A percentile compares a stretch with the other conserved stretches of the same genome.
Evolutionary conservation across 2,113 vertebrate genomes (phyloP).

Genomic region (Heptranchias perlo): DNA sequence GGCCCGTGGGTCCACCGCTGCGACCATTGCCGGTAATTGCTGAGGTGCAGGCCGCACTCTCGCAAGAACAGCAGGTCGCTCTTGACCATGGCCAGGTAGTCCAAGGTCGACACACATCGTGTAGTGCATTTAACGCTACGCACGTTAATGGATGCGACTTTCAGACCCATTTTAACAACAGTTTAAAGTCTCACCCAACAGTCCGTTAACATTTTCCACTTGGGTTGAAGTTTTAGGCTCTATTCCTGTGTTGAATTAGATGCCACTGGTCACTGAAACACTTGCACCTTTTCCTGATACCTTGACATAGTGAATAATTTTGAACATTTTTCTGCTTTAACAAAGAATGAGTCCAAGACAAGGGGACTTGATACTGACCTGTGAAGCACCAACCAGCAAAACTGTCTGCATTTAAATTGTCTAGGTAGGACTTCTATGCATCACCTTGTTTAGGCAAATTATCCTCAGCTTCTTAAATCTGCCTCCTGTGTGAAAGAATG

Average conservation of each 20-base stretch:
- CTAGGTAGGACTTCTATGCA: background rate
- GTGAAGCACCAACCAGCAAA: background rate
- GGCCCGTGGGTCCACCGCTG: too few species aligned
- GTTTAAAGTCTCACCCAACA: too few species aligned
- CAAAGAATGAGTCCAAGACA: background rate
- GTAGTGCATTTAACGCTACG: too few species aligned
- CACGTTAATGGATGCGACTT: too few species aligned
- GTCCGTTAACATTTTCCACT: background rate
- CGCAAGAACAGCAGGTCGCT: too few species aligned
- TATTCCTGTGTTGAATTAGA: background rate
- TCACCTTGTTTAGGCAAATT: background rate
- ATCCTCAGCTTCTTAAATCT: background rate
- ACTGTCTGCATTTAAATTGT: background rate
- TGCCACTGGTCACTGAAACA: background rate
- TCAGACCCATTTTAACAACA: too few species aligned
- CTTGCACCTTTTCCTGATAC: background rate
- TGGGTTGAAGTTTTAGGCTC: background rate
- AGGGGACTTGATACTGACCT: background rate
- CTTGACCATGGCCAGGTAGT: too few species aligned
- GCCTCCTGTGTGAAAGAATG: background rate
- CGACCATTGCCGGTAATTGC: too few species aligned
- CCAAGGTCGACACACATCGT: too few species aligned
- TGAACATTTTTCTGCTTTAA: background rate
- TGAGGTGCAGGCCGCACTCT: too few species aligned
- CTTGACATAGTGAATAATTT: background rate